Evolutionary conservation across 2,113 vertebrate genomes (phyloP), one percentile per base, ranked within the genome.

Genomic region (Tupaia tana): DNA sequence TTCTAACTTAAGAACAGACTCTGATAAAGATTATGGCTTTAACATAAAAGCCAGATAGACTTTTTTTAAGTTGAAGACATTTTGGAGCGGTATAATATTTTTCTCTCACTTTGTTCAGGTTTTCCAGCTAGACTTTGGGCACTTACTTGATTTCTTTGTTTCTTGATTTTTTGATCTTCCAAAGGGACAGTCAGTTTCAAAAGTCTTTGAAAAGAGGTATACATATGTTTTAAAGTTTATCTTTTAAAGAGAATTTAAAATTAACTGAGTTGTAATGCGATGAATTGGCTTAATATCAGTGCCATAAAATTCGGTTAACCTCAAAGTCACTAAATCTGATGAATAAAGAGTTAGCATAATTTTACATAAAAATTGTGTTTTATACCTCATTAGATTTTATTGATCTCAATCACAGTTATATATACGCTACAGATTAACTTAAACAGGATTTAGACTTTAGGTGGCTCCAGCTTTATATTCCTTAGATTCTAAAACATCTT

Each of bases 351-450:
- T 95, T 95, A 89, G 31, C 79, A 94, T 96, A 96, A 97, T 92
- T 94, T 88, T 89, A 90, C n/a, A 79, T 92, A 96, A 97, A 97
- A 96, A 96, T 81, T 74, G 71, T 91, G 87, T 94, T 95, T 96
- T 96, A 97, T 64, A 96, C 86, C 90, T 96, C 92, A 87, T 97
- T 97, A 96, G 59, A 96, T 92, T 43, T 90, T 95, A 96, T 86
- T 97, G 95, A 90, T 97, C 97, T 52, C 92, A 94, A 52, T 90
- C 82, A 97, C 63, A 89, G 80, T 95, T 96, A 95, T 66, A 86
- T 89, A 90, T 61, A 58, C 89, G 22, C 89, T 94, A 86, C 69
- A 96, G 78, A 92, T 97, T 95, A 97, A 92, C 25, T 96, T 94
- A 81, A 96, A 91, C 82, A 90, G 95, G 80, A 79, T 90, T 97